A percentile compares a stretch with the other conserved stretches of the same genome.
Conservation (phyloP, 2,797 vertebrate genomes). For the Sebastes hubbsi region DNA sequence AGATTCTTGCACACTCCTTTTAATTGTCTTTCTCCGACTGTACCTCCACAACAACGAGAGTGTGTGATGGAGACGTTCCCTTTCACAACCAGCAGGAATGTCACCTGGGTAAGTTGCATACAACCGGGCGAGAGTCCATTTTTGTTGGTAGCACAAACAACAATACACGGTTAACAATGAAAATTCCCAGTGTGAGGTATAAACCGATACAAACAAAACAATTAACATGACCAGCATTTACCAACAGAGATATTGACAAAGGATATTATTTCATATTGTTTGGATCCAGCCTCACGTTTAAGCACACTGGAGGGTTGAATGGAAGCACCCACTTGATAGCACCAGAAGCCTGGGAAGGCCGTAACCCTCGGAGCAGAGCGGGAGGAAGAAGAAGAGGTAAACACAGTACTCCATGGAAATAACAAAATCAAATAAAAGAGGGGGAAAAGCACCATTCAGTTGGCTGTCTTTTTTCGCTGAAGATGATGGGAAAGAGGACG, state of each 20-base stretch:
- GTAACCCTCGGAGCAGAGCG: constrained; percentile 65
- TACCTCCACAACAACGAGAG: constrained; percentile 40
- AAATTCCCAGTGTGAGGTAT: constrained; percentile 87
- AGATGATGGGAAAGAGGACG: constrained; percentile 23
- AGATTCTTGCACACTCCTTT: constrained; percentile 51
- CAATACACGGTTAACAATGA: constrained; percentile 69
- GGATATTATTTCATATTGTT: constrained; percentile 70
- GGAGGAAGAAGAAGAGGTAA: constrained; percentile 56
- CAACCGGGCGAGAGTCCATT: constrained; percentile 64
- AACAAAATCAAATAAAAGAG: neutral
- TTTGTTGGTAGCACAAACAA: constrained; percentile 64
- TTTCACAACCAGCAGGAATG: constrained; percentile 73
- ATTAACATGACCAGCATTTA: constrained; percentile 75
- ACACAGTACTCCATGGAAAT: constrained; percentile 61
- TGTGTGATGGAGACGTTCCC: constrained; percentile 62
- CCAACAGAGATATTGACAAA: constrained; percentile 60
- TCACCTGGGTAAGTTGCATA: constrained; percentile 57
- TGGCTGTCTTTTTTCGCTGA: constrained; percentile 20
- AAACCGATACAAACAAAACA: constrained; percentile 67
- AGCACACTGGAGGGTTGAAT: constrained; percentile 50
- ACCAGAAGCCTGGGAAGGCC: constrained; percentile 75
- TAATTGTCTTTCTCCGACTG: constrained; percentile 43
- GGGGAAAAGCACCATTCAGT: constrained; percentile 57
- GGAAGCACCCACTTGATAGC: constrained; percentile 71
- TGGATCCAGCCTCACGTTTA: constrained; percentile 71